Conservation (phyloP, 2,888 invertebrate species). For the Caenorhabditis macrosperma region DNA sequence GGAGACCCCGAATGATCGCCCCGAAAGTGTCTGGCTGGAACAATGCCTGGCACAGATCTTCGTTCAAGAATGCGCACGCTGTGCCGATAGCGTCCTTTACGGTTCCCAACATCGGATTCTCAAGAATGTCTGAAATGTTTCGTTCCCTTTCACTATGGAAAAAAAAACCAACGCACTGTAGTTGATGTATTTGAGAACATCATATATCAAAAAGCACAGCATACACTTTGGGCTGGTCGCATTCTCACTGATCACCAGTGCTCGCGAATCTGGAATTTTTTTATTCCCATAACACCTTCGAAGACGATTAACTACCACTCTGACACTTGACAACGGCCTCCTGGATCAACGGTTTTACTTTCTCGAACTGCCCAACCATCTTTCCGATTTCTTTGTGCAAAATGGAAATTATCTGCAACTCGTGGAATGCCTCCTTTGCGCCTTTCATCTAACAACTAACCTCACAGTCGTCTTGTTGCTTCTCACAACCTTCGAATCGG, state of each 20-base stretch:
- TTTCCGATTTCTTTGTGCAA: constrained; percentile 26
- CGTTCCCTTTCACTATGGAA: no score
- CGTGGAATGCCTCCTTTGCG: background rate
- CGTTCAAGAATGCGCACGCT: constrained; percentile 33
- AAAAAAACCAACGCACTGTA: constrained; percentile 28
- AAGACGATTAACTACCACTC: background rate
- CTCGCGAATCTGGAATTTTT: background rate
- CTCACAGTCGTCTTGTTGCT: constrained; percentile 17
- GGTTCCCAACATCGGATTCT: constrained; percentile 40
- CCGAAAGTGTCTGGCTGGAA: constrained; percentile 17
- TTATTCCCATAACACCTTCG: no score
- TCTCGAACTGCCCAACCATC: constrained; percentile 2
- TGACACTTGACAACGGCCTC: constrained; percentile 5
- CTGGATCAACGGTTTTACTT: background rate
- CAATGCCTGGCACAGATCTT: constrained; percentile 43
- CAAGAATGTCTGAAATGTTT: constrained; percentile 56
- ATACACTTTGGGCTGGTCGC: constrained; percentile 33
- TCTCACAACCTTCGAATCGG: constrained; percentile 15
- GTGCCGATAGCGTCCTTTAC: constrained; percentile 8
- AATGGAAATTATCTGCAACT: constrained; percentile 22
- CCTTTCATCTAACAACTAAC: background rate
- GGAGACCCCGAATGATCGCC: constrained; percentile 54
- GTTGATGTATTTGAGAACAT: constrained; percentile 54
- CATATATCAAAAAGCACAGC: constrained; percentile 59
- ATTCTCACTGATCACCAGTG: constrained; percentile 19